Evolutionary conservation across 2,797 vertebrate species (phyloP).

Genomic region (Leptatherina wallacei): DNA sequence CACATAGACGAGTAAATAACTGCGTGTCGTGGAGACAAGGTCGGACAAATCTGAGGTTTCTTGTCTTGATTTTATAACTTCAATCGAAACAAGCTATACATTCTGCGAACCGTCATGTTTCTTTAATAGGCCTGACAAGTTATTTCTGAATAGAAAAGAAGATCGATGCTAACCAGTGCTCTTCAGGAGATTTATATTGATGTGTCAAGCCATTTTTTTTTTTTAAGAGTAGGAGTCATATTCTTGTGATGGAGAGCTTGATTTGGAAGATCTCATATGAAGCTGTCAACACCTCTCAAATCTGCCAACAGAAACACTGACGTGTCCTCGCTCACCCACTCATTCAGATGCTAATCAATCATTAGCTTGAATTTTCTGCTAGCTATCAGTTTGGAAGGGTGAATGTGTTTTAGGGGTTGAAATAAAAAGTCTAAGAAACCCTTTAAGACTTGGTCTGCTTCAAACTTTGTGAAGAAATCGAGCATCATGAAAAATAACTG

Average conservation of each 20-base stretch:
- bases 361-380: slow-evolving; percentile 18
- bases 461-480: slow-evolving; percentile 35
- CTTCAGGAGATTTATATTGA: slow-evolving; percentile 7
- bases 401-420: slow-evolving; percentile 4
- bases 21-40: not conserved
- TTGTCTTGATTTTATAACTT: not conserved
- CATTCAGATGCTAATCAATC: slow-evolving; percentile 4
- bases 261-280: slow-evolving; percentile 31
- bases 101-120: not conserved
- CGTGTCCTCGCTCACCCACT: slow-evolving; percentile 51
- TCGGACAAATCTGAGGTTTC: not conserved
- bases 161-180: not conserved
- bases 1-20: not conserved
- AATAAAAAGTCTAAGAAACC: not conserved
- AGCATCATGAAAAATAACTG: slow-evolving; percentile 36
- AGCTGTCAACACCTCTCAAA: slow-evolving; percentile 48
- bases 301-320: slow-evolving; percentile 36
- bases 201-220: slow-evolving; percentile 2
- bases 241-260: slow-evolving; percentile 6
- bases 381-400: slow-evolving; percentile 9
- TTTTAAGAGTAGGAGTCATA: slow-evolving; percentile 21
- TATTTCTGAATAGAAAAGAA: not conserved
- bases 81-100: not conserved
- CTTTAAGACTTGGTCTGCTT: slow-evolving; percentile 10
- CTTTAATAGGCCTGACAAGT: not conserved